A percentile compares a stretch with the other conserved stretches of the same genome.
phyloP scores from a whole-genome alignment of 1,140 invertebrate species.

The Anoplophora glabripennis region DNA sequence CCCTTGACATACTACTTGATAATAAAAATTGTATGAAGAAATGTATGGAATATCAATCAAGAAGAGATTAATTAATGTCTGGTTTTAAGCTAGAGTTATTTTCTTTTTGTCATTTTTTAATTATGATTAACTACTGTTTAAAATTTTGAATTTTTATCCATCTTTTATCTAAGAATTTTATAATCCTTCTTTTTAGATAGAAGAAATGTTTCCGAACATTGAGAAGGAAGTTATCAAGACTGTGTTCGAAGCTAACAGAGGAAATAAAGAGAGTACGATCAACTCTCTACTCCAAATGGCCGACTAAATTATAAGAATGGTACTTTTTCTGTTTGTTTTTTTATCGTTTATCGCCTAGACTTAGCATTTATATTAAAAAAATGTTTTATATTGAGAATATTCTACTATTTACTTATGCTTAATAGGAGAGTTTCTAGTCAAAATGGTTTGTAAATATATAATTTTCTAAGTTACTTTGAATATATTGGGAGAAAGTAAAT shows the following conservation, averaged over 20 bases:
- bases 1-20: too few species aligned
- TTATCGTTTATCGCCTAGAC: background rate
- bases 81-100: too few species aligned
- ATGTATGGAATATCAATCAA: too few species aligned
- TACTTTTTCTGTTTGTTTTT: background rate
- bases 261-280: slow-evolving; percentile 87
- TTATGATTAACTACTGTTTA: too few species aligned
- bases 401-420: too few species aligned
- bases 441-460: background rate
- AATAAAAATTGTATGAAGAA: too few species aligned
- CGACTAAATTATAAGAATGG: slow-evolving; percentile 52
- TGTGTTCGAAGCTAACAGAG: slow-evolving; percentile 83
- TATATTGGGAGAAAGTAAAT: background rate
- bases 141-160: background rate
- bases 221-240: slow-evolving; percentile 90
- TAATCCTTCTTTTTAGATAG: slow-evolving; percentile 65
- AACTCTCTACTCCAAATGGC: slow-evolving; percentile 88
- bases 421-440: background rate
- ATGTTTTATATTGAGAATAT: too few species aligned
- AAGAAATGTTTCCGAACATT: slow-evolving; percentile 95
- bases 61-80: too few species aligned
- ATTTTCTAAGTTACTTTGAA: background rate
- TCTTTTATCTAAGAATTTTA: background rate
- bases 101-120: too few species aligned
- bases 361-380: too few species aligned